phyloP scores from a whole-genome alignment of 2,888 invertebrate genomes.

The Caenorhabditis doughertyi region DNA sequence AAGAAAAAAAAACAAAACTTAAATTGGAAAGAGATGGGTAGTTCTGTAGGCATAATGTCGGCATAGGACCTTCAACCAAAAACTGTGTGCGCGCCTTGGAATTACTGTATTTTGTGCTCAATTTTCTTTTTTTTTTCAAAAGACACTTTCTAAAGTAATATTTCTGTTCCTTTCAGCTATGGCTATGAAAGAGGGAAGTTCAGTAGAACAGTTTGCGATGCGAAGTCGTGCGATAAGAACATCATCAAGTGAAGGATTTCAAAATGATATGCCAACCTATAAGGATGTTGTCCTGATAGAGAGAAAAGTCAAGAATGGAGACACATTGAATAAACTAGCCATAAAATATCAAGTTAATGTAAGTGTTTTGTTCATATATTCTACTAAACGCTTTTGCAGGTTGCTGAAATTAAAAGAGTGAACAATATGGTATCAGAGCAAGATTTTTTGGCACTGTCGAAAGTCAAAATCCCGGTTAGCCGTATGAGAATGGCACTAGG shows the following conservation, averaged over 20 bases:
- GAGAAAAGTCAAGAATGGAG: constrained; percentile 77
- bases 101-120: background rate
- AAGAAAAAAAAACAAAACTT: no score
- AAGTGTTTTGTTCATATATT: constrained; percentile 40
- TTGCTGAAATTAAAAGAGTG: constrained; percentile 80
- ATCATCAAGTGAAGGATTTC: constrained; percentile 63
- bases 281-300: constrained; percentile 77
- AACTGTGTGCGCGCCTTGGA: background rate
- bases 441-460: constrained; percentile 76
- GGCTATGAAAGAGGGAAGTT: constrained; percentile 55
- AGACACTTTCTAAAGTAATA: no score
- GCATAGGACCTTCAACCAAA: background rate
- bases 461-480: constrained; percentile 79
- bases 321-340: constrained; percentile 79
- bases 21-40: no score
- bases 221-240: constrained; percentile 67
- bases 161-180: no score
- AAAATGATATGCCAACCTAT: constrained; percentile 62
- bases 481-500: constrained; percentile 73
- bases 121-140: no score
- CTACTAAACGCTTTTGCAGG: constrained; percentile 70
- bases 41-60: no score
- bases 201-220: constrained; percentile 69
- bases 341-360: constrained; percentile 81
- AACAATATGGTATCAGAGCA: constrained; percentile 80